Conservation (phyloP, 2,888 invertebrate genomes). For the Altica lythri region DNA sequence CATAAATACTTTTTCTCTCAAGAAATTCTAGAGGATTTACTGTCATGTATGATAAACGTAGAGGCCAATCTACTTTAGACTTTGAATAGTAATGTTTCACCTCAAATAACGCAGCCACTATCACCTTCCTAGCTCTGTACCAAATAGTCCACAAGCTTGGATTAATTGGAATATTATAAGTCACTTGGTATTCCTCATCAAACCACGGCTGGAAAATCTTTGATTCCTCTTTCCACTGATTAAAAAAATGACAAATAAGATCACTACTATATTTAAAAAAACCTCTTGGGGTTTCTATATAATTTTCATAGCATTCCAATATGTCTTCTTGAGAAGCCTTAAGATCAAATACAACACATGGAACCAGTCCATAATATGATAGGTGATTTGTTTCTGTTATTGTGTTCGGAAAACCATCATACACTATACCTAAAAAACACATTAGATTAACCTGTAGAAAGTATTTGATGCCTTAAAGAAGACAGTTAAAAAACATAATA, state of each 20-base stretch:
- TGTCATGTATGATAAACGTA: constrained; percentile 60
- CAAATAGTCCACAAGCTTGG: constrained; percentile 64
- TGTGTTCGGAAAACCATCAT: constrained; percentile 66
- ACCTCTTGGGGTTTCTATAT: constrained; percentile 50
- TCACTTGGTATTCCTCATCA: constrained; percentile 62
- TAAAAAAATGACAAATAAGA: constrained; percentile 58
- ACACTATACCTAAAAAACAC: constrained; percentile 62
- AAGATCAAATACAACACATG: constrained; percentile 64
- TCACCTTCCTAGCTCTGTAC: constrained; percentile 54
- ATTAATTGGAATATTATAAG: constrained; percentile 59
- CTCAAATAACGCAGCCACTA: constrained; percentile 55
- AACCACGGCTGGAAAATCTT: constrained; percentile 60
- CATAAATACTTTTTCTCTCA: constrained; percentile 59
- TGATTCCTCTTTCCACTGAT: constrained; percentile 55
- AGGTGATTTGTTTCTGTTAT: constrained; percentile 61
- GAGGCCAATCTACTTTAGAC: constrained; percentile 57
- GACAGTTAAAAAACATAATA: no score
- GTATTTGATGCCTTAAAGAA: no score
- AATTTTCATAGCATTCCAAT: constrained; percentile 54
- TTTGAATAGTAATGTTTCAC: constrained; percentile 62
- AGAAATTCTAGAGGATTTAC: constrained; percentile 63
- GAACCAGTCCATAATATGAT: constrained; percentile 61
- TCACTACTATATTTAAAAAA: constrained; percentile 42
- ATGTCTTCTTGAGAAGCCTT: constrained; percentile 53
- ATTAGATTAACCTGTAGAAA: no score